phyloP scores from a whole-genome alignment of 2,888 invertebrate genomes.

The Electrophaes corylata region DNA sequence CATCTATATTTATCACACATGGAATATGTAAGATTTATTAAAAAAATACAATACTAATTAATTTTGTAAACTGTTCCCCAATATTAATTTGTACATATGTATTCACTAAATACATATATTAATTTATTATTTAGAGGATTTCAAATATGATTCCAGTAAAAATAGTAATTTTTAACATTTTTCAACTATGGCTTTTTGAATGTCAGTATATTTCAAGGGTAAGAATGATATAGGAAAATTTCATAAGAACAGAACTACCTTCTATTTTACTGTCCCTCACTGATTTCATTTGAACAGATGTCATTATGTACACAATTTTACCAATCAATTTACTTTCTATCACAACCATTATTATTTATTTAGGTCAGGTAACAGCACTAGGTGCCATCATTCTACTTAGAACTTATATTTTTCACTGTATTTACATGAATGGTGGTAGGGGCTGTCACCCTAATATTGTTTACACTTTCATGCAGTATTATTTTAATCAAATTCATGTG shows the following conservation, averaged over 20 bases:
- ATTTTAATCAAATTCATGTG: slow-evolving; percentile 21
- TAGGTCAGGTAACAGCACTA: background rate
- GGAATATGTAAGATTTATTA: too few species aligned
- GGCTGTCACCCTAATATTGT: background rate
- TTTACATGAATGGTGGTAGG: background rate
- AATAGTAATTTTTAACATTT: too few species aligned
- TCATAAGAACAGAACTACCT: background rate
- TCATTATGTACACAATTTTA: slow-evolving; percentile 5
- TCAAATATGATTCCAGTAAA: too few species aligned
- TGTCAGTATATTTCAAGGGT: too few species aligned
- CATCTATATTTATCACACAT: too few species aligned
- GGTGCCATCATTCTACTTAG: background rate
- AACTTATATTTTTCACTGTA: background rate
- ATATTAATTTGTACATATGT: too few species aligned
- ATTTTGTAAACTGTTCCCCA: too few species aligned
- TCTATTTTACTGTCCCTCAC: background rate
- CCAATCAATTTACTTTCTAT: background rate
- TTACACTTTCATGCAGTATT: slow-evolving; percentile 15
- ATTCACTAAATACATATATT: too few species aligned
- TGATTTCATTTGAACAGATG: background rate
- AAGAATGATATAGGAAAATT: too few species aligned
- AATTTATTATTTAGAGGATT: too few species aligned
- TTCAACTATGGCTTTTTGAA: too few species aligned
- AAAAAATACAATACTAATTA: too few species aligned
- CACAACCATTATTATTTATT: background rate